Percentiles rank a stretch among this genome's conserved stretches.
phyloP scores from a whole-genome alignment of 2,113 vertebrate species.

The Eulemur rufifrons region DNA sequence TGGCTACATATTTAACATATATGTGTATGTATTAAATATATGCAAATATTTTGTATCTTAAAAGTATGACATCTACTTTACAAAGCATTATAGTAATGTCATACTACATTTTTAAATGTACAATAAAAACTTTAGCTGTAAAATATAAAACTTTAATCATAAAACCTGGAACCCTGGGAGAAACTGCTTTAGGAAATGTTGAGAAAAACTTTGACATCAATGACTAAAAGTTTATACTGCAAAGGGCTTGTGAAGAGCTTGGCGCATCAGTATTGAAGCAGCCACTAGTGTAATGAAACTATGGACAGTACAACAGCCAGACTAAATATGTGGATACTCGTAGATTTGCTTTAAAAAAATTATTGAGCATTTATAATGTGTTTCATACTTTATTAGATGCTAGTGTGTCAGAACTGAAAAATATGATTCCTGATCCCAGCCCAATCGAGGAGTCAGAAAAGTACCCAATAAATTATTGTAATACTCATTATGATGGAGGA shows the following conservation, averaged over 20 bases:
- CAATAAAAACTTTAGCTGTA: neutral
- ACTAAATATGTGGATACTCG: neutral
- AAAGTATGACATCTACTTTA: neutral
- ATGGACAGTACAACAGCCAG: neutral
- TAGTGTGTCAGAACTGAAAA: neutral
- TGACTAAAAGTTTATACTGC: neutral
- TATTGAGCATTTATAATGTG: neutral
- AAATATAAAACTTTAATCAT: neutral
- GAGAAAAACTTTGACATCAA: neutral
- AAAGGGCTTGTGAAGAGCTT: neutral
- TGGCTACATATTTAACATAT: neutral
- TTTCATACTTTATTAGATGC: neutral
- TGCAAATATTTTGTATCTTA: neutral
- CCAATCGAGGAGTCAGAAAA: neutral
- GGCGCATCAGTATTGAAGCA: neutral
- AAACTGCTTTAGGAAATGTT: neutral
- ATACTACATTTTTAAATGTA: neutral
- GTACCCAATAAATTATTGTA: neutral
- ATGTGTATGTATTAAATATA: neutral
- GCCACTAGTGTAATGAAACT: neutral
- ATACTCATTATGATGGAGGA: neutral
- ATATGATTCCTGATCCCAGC: neutral
- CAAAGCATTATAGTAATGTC: neutral
- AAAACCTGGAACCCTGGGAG: neutral
- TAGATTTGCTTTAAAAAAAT: neutral